A percentile compares a stretch with the other conserved stretches of the same genome.
Conservation (phyloP, 1,140 invertebrate species). For the Hylaeus anthracinus region DNA sequence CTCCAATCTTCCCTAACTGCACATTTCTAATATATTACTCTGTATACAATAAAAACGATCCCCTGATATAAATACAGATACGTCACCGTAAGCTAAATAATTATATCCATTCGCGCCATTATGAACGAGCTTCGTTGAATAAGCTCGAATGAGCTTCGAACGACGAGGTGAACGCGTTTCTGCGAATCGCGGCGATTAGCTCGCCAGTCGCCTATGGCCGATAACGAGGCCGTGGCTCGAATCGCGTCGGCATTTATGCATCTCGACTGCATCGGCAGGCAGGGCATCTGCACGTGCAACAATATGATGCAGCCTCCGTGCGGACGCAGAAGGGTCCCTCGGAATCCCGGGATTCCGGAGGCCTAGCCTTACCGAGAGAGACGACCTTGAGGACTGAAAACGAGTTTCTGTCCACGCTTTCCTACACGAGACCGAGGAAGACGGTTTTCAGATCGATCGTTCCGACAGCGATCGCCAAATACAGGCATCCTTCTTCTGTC, state of each 20-base stretch:
- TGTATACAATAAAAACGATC: too few relatives aligned
- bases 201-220: conserved; percentile 21
- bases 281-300: conserved; percentile 57
- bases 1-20: too few relatives aligned
- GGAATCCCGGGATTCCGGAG: conserved; percentile 64
- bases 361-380: conserved; percentile 49
- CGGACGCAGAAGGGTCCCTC: conserved; percentile 44
- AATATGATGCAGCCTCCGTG: conserved; percentile 50
- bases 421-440: conserved; percentile 31
- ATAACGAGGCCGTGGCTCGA: conserved; percentile 6
- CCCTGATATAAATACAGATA: too few relatives aligned
- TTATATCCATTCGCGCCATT: too few relatives aligned
- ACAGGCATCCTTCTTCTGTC: conserved; percentile 53
- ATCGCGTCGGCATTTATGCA: conserved; percentile 20
- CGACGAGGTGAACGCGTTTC: neutral
- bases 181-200: conserved; percentile 26
- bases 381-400: conserved; percentile 65
- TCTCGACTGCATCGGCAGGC: conserved; percentile 34
- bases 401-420: conserved; percentile 63
- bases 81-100: too few relatives aligned
- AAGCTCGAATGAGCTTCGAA: too few relatives aligned
- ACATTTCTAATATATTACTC: too few relatives aligned
- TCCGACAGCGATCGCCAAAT: conserved; percentile 62
- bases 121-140: too few relatives aligned
- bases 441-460: conserved; percentile 66